phyloP scores from a whole-genome alignment of 2,888 invertebrate genomes.

The Drosophila limbata region DNA sequence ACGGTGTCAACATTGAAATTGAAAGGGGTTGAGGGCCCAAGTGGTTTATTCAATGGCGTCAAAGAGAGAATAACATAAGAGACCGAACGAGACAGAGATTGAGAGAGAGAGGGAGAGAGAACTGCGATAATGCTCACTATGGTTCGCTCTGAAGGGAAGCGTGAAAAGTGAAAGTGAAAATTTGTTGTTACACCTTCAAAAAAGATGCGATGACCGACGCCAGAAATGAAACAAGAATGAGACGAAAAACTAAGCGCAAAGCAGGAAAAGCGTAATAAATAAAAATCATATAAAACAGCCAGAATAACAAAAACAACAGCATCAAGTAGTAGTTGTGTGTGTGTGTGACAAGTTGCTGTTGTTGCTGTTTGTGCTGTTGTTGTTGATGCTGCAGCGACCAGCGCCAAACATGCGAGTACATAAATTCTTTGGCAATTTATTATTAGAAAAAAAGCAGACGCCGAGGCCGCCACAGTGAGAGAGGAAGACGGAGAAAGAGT shows the following conservation, averaged over 20 bases:
- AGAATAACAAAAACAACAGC: slow-evolving; percentile 25
- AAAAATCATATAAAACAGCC: slow-evolving; percentile 37
- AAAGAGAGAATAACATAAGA: neutral
- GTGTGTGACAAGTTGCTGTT: slow-evolving; percentile 31
- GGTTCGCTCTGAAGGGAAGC: slow-evolving; percentile 9
- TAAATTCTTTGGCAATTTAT: slow-evolving; percentile 77
- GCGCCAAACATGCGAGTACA: slow-evolving; percentile 60
- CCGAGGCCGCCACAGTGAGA: slow-evolving; percentile 56
- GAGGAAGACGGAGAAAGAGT: neutral
- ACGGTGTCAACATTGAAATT: slow-evolving; percentile 39
- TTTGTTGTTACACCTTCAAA: slow-evolving; percentile 48
- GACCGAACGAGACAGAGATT: too few species aligned
- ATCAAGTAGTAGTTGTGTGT: neutral
- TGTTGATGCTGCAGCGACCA: slow-evolving; percentile 48
- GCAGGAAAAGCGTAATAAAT: slow-evolving; percentile 52
- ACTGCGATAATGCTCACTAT: neutral
- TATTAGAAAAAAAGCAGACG: slow-evolving; percentile 73
- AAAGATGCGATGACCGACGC: slow-evolving; percentile 2
- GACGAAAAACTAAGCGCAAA: slow-evolving; percentile 38
- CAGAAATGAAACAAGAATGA: slow-evolving; percentile 19
- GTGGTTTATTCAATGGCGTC: slow-evolving; percentile 31
- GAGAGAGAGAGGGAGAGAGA: neutral
- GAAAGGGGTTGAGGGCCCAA: slow-evolving; percentile 33
- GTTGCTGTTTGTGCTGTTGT: slow-evolving; percentile 28
- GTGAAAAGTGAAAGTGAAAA: slow-evolving; percentile 64